Evolutionary conservation across 2,113 vertebrate genomes (phyloP).

Genomic region (Lamprologus ornatipinnis): DNA sequence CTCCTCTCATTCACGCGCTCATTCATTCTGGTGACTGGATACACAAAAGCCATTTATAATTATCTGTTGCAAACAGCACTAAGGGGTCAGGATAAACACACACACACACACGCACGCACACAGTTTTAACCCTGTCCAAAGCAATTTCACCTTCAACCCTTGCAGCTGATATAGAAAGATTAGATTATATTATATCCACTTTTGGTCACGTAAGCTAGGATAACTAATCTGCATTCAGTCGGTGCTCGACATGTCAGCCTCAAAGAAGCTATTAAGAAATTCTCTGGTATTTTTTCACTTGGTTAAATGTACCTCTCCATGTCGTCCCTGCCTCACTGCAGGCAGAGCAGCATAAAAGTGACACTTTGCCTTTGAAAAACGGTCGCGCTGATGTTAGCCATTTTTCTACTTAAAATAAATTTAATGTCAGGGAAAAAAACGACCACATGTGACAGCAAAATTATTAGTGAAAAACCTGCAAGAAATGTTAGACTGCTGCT

Average conservation of each 20-base stretch:
- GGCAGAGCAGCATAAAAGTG: background rate
- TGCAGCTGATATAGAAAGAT: background rate
- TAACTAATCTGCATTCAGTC: background rate
- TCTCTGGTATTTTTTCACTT: background rate
- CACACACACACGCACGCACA: background rate
- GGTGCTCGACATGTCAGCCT: background rate
- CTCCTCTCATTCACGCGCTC: slow-evolving; percentile 4
- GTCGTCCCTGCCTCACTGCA: background rate
- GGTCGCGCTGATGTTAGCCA: background rate
- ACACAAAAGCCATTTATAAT: slow-evolving; percentile 53
- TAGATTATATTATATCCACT: background rate
- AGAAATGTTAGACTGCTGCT: background rate
- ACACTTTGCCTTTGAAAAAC: background rate
- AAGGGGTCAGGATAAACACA: background rate
- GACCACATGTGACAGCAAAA: background rate
- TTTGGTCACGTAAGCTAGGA: background rate
- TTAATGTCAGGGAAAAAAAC: background rate
- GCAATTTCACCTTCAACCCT: slow-evolving; percentile 19
- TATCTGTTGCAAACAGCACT: slow-evolving; percentile 32
- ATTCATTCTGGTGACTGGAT: slow-evolving; percentile 23
- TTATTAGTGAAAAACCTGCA: background rate
- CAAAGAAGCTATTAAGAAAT: background rate
- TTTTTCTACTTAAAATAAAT: background rate
- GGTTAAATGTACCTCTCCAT: background rate
- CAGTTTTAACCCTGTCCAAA: background rate